Evolutionary conservation across 2,888 invertebrate species (phyloP), one percentile per base, ranked within the genome.

Genomic region (Xestia ashworthii): DNA sequence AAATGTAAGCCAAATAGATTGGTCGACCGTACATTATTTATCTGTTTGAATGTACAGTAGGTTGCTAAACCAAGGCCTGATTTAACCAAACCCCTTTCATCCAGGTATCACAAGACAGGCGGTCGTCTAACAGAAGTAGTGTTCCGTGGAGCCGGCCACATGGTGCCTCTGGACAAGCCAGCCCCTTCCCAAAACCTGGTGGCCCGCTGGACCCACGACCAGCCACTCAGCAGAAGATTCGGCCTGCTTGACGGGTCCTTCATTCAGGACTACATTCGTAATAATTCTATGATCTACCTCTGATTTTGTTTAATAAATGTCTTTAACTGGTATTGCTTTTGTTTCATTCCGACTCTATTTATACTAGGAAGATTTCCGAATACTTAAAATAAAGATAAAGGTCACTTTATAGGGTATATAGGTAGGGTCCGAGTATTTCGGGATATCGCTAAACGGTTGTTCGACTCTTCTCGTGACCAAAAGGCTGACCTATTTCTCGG

Each of bases 131-230:
- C 97, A 1, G 97, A 97, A 89, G 96, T 97, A 19, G 91, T 97
- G 68, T 92, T 98, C 11, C 94, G 97, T 12, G 97, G 97, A 71
- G 97, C 98, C 0, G 98, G 98, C 0, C 98, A 98, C 92, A 97
- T 98, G 97, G 97, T 97, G 3, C 97, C 98, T 0, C 81, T 96
- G 38, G 97, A 98, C 92, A 95, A 97, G 81, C 98, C 98, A 0
- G 95, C 93, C 50, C 96, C 97, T 67, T 93, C 96, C 0, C 96
- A 96, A 72, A 95, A 96, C 76, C 91, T 98, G 83, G 95, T 98
- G 65, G 92, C 96, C n/a, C 95, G 95, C 76, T 98, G 98, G 95
- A 97, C 97, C 3, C 93, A 91, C 81, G 83, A 77, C 48, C 69
- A 78, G 5, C 87, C 92, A 0, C 89, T 94, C 41, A 89, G 89